Percentiles rank a stretch among this genome's conserved stretches.
Conservation (phyloP, 2,888 invertebrate species). For the Lymantria dispar region DNA sequence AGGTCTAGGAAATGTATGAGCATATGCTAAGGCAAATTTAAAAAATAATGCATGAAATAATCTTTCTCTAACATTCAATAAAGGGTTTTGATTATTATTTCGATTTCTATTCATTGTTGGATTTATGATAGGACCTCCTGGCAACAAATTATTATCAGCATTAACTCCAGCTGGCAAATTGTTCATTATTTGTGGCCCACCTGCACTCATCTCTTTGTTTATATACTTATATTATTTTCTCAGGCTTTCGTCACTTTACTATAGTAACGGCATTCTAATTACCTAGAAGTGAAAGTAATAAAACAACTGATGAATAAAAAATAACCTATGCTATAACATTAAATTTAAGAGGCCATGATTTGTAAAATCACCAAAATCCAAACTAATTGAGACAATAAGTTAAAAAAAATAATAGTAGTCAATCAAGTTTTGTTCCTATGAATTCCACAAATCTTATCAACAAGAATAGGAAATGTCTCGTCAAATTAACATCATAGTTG, state of each 20-base stretch:
- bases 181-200: slow-evolving; percentile 62
- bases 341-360: slow-evolving; percentile 52
- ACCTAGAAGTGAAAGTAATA: slow-evolving; percentile 61
- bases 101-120: slow-evolving; percentile 76
- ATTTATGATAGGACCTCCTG: slow-evolving; percentile 81
- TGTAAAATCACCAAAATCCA: slow-evolving; percentile 28
- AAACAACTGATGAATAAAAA: slow-evolving; percentile 24
- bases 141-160: slow-evolving; percentile 76
- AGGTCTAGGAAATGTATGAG: slow-evolving; percentile 92
- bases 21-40: slow-evolving; percentile 95
- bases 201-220: slow-evolving; percentile 55
- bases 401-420: background rate
- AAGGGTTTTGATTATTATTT: slow-evolving; percentile 87
- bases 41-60: slow-evolving; percentile 97
- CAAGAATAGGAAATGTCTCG: slow-evolving; percentile 6
- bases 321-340: slow-evolving; percentile 45
- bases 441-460: background rate
- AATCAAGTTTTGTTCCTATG: background rate
- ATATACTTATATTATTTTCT: slow-evolving; percentile 13
- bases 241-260: slow-evolving; percentile 17
- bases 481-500: background rate
- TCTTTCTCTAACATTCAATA: slow-evolving; percentile 94
- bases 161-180: slow-evolving; percentile 76
- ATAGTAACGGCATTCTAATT: slow-evolving; percentile 41
- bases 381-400: background rate